phyloP scores from a whole-genome alignment of 1,140 invertebrate genomes.

The Brachionus paranguensis region DNA sequence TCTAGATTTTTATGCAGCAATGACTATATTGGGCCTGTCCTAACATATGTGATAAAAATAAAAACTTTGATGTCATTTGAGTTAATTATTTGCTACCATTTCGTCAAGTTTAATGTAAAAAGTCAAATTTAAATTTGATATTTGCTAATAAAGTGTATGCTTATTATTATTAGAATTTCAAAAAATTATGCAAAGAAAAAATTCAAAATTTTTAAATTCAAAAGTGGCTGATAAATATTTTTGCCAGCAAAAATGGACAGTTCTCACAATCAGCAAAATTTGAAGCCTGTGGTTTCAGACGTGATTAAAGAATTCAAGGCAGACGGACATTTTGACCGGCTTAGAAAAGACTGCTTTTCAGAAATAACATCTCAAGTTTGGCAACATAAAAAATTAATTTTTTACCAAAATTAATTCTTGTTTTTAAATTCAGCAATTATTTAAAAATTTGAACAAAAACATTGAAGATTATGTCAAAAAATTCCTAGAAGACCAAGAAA shows the following conservation, averaged over 20 bases:
- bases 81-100: no score
- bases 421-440: background rate
- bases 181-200: no score
- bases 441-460: slow-evolving; percentile 31
- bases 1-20: no score
- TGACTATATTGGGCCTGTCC: no score
- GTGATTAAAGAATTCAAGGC: slow-evolving; percentile 35
- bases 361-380: slow-evolving; percentile 24
- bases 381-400: background rate
- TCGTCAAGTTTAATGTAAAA: no score
- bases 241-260: background rate
- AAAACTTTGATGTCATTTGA: no score
- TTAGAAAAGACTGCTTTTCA: slow-evolving; percentile 4
- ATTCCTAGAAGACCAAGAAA: background rate
- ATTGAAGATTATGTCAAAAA: slow-evolving; percentile 4
- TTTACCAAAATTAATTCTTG: background rate
- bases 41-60: no score
- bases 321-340: slow-evolving; percentile 7
- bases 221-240: no score
- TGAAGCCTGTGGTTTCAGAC: background rate
- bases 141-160: no score
- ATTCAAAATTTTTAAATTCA: no score
- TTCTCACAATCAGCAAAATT: background rate
- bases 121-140: no score
- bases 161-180: no score